Conservation (phyloP, 2,113 vertebrate species). For the Osmerus mordax region DNA sequence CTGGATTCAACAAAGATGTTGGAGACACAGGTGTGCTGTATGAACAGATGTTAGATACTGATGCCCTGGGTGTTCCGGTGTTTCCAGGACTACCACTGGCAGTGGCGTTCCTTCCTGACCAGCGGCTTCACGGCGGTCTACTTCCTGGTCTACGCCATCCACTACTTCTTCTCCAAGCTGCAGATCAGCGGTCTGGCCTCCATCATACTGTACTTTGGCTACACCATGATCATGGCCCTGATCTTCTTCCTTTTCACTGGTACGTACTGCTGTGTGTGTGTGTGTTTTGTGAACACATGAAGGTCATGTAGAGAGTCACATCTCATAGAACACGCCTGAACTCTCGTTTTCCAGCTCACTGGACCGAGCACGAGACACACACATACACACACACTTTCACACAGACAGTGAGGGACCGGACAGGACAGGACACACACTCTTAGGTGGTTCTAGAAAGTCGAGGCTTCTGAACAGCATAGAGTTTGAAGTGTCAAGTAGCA, state of each 20-base stretch:
- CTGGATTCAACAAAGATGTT: background rate
- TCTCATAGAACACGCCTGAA: no score
- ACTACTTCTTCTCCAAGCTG: constrained; percentile 92
- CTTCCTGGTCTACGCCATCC: constrained; percentile 89
- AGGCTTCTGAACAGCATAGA: no score
- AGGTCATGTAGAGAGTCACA: no score
- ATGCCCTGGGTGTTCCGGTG: constrained; percentile 2
- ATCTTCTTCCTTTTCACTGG: constrained; percentile 96
- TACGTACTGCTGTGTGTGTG: constrained; percentile 46
- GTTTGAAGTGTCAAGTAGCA: no score
- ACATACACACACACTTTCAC: background rate
- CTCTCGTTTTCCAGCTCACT: constrained; percentile 10
- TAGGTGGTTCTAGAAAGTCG: no score
- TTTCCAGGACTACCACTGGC: constrained; percentile 92
- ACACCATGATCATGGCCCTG: constrained; percentile 94
- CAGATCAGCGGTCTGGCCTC: constrained; percentile 91
- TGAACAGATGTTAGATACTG: background rate
- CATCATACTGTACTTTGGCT: constrained; percentile 91
- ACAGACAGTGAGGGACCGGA: background rate
- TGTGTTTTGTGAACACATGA: background rate
- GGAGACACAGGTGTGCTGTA: background rate
- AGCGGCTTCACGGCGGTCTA: constrained; percentile 93
- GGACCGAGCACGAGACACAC: constrained; percentile 7
- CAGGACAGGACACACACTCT: no score
- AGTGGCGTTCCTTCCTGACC: constrained; percentile 95